Conservation (phyloP, 1,140 invertebrate species). For the Drosophila saltans region DNA sequence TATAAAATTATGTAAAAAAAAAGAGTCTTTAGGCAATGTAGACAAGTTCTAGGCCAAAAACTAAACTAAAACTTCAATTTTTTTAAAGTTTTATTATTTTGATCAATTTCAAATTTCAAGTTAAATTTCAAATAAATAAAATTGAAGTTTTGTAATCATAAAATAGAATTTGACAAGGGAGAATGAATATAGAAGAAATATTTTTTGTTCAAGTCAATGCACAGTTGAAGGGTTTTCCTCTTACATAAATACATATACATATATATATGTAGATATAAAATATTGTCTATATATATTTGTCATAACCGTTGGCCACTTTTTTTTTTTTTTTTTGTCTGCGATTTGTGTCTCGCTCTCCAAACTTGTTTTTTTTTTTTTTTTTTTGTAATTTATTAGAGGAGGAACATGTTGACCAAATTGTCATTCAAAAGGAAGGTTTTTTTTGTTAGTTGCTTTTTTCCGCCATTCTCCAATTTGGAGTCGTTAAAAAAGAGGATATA, state of each 20-base stretch:
- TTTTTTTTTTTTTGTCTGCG: slow-evolving; percentile 53
- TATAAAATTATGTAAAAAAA: too few relatives aligned
- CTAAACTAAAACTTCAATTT: too few relatives aligned
- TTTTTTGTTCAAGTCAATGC: too few relatives aligned
- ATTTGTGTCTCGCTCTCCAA: slow-evolving; percentile 54
- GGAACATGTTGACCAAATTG: slow-evolving; percentile 80
- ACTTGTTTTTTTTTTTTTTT: slow-evolving; percentile 37
- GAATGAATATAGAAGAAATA: too few relatives aligned
- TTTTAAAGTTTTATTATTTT: too few relatives aligned
- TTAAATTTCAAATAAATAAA: neutral
- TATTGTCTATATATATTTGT: slow-evolving; percentile 36
- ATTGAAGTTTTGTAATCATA: neutral
- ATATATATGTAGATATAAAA: slow-evolving; percentile 9
- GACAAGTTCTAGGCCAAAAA: too few relatives aligned
- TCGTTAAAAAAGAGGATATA: slow-evolving; percentile 44
- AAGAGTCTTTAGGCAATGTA: too few relatives aligned
- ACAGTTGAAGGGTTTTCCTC: neutral
- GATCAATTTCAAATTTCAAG: neutral
- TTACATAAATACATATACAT: slow-evolving; percentile 4
- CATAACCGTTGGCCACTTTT: slow-evolving; percentile 58
- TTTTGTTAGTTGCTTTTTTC: neutral
- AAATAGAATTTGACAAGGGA: slow-evolving; percentile 17
- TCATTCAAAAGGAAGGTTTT: slow-evolving; percentile 74
- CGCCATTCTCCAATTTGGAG: slow-evolving; percentile 20
- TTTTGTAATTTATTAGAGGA: slow-evolving; percentile 77